phyloP scores from a whole-genome alignment of 2,888 invertebrate species.

The Eledone cirrhosa region DNA sequence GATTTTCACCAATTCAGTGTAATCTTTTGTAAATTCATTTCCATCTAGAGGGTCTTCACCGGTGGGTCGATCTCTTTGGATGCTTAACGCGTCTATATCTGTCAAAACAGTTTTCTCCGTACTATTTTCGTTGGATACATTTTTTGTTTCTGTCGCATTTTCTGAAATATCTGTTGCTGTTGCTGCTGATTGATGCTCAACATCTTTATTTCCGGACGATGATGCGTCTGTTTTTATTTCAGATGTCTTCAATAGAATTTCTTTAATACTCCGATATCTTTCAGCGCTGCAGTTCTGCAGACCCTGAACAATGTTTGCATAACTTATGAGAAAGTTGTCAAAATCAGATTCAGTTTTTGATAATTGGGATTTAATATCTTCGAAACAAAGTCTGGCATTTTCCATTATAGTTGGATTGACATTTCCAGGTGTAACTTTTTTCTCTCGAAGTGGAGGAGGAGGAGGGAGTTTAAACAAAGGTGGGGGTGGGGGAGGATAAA shows the following conservation, averaged over 20 bases:
- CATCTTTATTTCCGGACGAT: neutral
- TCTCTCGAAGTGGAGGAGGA: neutral
- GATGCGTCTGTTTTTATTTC: no score
- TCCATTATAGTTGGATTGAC: neutral
- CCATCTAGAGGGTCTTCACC: neutral
- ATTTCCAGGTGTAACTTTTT: neutral
- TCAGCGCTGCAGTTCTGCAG: neutral
- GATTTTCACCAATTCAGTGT: neutral
- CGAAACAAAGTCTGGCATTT: neutral
- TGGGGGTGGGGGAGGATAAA: neutral
- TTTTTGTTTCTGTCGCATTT: neutral
- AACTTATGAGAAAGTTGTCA: conserved; percentile 3
- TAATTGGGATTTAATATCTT: neutral
- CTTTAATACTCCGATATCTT: neutral
- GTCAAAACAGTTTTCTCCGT: neutral
- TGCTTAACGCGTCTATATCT: neutral
- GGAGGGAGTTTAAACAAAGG: neutral
- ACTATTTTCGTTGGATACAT: no score
- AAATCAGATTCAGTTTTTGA: conserved; percentile 7
- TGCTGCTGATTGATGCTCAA: neutral
- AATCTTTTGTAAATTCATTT: neutral
- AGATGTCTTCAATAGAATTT: neutral
- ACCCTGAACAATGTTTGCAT: conserved; percentile 14
- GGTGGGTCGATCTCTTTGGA: neutral
- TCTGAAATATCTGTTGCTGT: neutral